These are phyloP conservation scores for Pyrgus malvae DNA, from an alignment of 2,888 invertebrate species.

Conservation along the genomic window DNA sequence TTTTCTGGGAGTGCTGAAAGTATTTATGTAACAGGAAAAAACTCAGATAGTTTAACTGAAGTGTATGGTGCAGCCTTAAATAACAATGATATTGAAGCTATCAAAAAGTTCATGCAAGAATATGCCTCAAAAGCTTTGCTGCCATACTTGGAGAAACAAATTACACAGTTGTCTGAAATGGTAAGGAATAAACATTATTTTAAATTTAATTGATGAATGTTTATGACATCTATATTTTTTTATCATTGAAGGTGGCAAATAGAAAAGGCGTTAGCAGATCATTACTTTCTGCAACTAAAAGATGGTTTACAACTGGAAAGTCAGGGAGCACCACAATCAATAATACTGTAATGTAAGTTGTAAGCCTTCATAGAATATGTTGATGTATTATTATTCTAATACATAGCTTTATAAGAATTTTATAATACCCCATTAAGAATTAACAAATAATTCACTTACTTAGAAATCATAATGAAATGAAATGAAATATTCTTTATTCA, in stretches of 20 bases:
- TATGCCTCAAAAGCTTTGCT: slow-evolving; percentile 92
- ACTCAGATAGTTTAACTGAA: slow-evolving; percentile 69
- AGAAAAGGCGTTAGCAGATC: slow-evolving; percentile 97
- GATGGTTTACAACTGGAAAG: slow-evolving; percentile 96
- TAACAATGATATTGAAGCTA: slow-evolving; percentile 90
- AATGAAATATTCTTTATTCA: too few relatives aligned
- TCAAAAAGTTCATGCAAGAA: slow-evolving; percentile 92
- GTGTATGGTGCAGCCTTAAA: slow-evolving; percentile 90
- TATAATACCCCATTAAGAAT: too few relatives aligned
- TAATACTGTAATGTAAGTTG: slow-evolving; percentile 92
- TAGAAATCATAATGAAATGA: too few relatives aligned
- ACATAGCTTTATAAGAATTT: too few relatives aligned
- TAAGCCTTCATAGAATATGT: too few relatives aligned
- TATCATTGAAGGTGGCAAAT: slow-evolving; percentile 89
- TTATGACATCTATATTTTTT: too few relatives aligned
- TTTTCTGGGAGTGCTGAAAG: slow-evolving; percentile 83
- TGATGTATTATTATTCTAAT: too few relatives aligned
- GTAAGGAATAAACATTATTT: too few relatives aligned
- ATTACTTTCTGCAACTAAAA: slow-evolving; percentile 95
- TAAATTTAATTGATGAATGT: too few relatives aligned
- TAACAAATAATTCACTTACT: too few relatives aligned
- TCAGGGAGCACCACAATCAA: slow-evolving; percentile 87
- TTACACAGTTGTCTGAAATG: slow-evolving; percentile 87
- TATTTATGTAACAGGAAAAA: slow-evolving; percentile 77
- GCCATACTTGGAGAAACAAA: slow-evolving; percentile 95